Percentiles rank a stretch among this genome's conserved stretches.
Evolutionary conservation across 2,888 invertebrate species (phyloP).

Genomic region (Escarpia spicata): DNA sequence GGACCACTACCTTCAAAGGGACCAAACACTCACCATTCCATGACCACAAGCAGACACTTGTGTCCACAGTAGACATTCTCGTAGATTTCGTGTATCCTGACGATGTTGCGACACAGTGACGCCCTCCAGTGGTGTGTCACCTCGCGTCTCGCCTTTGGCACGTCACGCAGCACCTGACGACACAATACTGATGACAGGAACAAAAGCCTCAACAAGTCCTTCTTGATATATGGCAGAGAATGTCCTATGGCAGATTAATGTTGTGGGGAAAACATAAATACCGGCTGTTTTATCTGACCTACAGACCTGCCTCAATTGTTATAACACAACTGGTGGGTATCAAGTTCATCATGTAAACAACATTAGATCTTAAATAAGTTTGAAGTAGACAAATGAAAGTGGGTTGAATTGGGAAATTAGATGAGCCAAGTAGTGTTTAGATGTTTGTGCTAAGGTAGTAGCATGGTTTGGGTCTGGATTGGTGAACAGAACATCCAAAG

Average conservation of each 20-base stretch:
- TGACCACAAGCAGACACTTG: constrained; percentile 94
- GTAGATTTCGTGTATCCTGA: constrained; percentile 91
- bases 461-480: too few species aligned
- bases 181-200: not conserved
- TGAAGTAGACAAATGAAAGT: too few species aligned
- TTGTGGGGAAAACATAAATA: too few species aligned
- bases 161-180: constrained; percentile 84
- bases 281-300: too few species aligned
- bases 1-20: not conserved
- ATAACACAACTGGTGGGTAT: too few species aligned
- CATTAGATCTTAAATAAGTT: too few species aligned
- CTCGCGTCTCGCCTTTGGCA: constrained; percentile 90
- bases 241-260: not conserved
- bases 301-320: too few species aligned
- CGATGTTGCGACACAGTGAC: constrained; percentile 87
- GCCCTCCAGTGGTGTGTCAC: constrained; percentile 96
- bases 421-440: too few species aligned
- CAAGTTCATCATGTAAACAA: too few species aligned
- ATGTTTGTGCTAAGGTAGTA: too few species aligned
- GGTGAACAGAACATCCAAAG: too few species aligned
- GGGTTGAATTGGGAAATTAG: too few species aligned
- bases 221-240: not conserved
- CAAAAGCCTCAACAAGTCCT: not conserved
- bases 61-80: constrained; percentile 89
- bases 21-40: constrained; percentile 85